Base-by-base conservation (phyloP, 2,888 invertebrate species). In the Acrobasis repandana region DNA sequence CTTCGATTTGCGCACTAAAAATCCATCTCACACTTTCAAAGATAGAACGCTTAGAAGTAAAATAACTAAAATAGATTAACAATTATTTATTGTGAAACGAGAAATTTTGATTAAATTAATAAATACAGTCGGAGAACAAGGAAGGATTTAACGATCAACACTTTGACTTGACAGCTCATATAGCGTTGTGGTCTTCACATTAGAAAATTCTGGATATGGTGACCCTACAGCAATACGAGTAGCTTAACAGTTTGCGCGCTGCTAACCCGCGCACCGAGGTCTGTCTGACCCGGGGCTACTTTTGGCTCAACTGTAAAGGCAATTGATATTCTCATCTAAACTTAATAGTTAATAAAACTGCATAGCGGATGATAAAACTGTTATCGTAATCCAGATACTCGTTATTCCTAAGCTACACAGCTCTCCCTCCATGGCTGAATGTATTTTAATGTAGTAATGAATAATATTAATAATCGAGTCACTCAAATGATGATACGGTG, bases 241-340 rank as follows among this genome's bases (percentile, higher is more conserved):
- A 28, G 16, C 9, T 34, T 51, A 36, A 50, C 20, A 43, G 51
- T 52, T 52, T 52, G 51, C 51, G 51, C 34, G 1, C 33, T n/a
- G n/a, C n/a, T n/a, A n/a, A n/a, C n/a, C n/a, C n/a, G n/a, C 51
- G 33, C 33, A 52, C 15, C 51, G 34, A 14, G 20, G 43, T 52
- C 15, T 11, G 16, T 52, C 33, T 48, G 46, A 47, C 14, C 50
- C 50, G n/a, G 50, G 14, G 50, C 28, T 50, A 38, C 38, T 34
- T 10, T 18, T 54, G 38, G 15, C 36, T 16, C 54, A 54, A 38
- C 36, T 54, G 54, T 54, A 54, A 38, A 34, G 11, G 38, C 36
- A 38, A 38, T 49, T 49, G 49, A 49, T 49, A 11, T 10, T 49
- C 49, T 49, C 49, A 18, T 18, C 20, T 49, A 33, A 52, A 50